A percentile compares a stretch with the other conserved stretches of the same genome.
Conservation (phyloP, 2,888 invertebrate species). For the Sinelater perroti region DNA sequence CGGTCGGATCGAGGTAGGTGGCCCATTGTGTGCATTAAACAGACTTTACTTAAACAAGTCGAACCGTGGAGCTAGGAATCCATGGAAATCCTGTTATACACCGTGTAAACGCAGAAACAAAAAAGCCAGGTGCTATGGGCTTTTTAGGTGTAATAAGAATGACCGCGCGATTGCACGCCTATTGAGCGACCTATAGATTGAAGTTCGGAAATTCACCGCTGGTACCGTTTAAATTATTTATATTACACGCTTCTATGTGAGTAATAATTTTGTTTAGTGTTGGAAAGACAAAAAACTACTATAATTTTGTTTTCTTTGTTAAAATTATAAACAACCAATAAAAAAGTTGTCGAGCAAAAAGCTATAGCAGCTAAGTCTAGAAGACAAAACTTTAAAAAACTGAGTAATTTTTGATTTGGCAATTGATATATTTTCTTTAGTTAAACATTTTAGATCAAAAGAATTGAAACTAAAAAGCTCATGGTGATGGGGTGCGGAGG, state of each 20-base stretch:
- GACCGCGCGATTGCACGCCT: constrained; percentile 30
- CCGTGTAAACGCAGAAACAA: constrained; percentile 38
- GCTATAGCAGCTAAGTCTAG: too few species aligned
- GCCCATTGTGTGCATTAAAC: constrained; percentile 41
- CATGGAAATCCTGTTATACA: constrained; percentile 37
- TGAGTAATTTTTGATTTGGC: too few species aligned
- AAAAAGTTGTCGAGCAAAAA: too few species aligned
- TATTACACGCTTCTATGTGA: constrained; percentile 15
- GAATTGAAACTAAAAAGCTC: too few species aligned
- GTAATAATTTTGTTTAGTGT: too few species aligned
- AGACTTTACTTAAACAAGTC: constrained; percentile 38
- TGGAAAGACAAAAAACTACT: too few species aligned
- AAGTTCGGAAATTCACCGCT: constrained; percentile 1
- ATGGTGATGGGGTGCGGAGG: too few species aligned
- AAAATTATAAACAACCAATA: too few species aligned
- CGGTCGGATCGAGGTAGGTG: constrained; percentile 40
- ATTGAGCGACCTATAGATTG: constrained; percentile 10
- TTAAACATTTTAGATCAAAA: too few species aligned
- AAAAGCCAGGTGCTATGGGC: constrained; percentile 19
- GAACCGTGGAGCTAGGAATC: constrained; percentile 29
- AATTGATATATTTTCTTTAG: too few species aligned
- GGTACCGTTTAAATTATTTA: background rate
- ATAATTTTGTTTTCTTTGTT: too few species aligned
- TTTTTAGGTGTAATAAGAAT: constrained; percentile 30
- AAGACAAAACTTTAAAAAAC: too few species aligned